Evolutionary conservation across 2,113 vertebrate genomes (phyloP), one percentile per base, ranked within the genome.

Genomic region (Tyto alba): DNA sequence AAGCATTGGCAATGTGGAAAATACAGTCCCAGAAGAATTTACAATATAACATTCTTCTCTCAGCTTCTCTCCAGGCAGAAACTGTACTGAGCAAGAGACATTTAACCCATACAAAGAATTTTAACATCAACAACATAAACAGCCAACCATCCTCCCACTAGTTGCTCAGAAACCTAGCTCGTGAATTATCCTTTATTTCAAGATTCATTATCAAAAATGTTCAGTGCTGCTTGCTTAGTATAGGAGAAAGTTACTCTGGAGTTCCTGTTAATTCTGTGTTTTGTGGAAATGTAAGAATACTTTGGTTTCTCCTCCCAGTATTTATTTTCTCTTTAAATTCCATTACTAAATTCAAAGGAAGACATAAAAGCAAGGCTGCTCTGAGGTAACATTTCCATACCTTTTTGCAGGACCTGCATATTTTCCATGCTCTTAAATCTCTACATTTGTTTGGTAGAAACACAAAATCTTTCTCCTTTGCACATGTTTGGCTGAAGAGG

Each of bases 41-140:
- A 36, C 45, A 63, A 64, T 29, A 88, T 11, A 62, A 90, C 74
- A 41, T 73, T 86, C 21, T 71, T 29, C 79, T 78, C 52, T 83
- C 21, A 76, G 38, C 19, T 85, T 79, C 47, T 50, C 53, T 68
- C 34, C 48, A 68, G 68, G 75, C 47, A 96, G 63, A 67, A 90
- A 88, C 7, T 18, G 26, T 56, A 45, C 66, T 5, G 21, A 89
- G 47, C 13, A 38, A 96, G 47, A 68, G 6, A 16, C 36, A 59
- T 84, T 66, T 73, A 93, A 93, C 60, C 15, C 68, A 40, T 92
- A 64, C 19, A 83, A 92, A 92, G 72, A 92, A 90, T 84, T 88
- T 80, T 86, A 87, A 88, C 74, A 83, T 80, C 67, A 76, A 67
- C 53, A 68, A 50, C 45, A 69, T 38, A 73, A 95, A 86, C 76